Evolutionary conservation across 2,797 vertebrate species (phyloP).

Genomic region (Gorsachius magnificus): DNA sequence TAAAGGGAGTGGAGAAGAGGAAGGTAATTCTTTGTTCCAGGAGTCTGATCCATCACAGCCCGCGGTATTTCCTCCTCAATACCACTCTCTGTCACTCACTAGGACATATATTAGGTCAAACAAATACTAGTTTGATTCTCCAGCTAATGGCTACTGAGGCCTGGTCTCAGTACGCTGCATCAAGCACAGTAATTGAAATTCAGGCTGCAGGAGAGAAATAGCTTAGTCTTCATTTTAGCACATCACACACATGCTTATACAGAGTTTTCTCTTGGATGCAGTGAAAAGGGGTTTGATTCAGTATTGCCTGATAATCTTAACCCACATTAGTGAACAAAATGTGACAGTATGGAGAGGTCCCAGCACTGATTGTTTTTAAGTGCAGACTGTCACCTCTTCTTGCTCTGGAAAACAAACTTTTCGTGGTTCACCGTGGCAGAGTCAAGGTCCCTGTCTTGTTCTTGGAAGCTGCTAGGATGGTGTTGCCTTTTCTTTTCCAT

Average conservation of each 20-base stretch:
- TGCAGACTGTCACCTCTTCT: neutral
- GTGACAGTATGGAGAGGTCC: neutral
- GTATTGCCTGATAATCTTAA: neutral
- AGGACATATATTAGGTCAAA: slow-evolving; percentile 17
- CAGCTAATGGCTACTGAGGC: slow-evolving; percentile 4
- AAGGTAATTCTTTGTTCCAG: slow-evolving; percentile 49
- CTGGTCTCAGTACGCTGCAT: neutral
- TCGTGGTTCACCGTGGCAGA: neutral
- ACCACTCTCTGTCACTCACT: slow-evolving; percentile 35
- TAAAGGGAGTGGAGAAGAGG: neutral
- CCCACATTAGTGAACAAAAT: neutral
- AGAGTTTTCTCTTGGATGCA: neutral
- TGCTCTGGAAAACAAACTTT: neutral
- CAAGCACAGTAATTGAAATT: slow-evolving; percentile 43
- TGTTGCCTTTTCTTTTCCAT: neutral
- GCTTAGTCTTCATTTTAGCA: slow-evolving; percentile 35
- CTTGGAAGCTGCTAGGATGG: neutral
- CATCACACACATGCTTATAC: neutral
- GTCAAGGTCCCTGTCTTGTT: neutral
- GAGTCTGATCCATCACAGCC: slow-evolving; percentile 22
- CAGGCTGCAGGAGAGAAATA: slow-evolving; percentile 33
- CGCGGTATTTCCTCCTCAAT: slow-evolving; percentile 13
- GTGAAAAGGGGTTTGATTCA: neutral
- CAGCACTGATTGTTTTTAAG: neutral
- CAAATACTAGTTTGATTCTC: slow-evolving; percentile 9